These are phyloP conservation scores for Anguilla megastoma DNA, from an alignment of 2,797 vertebrate species.

Conservation along the genomic window DNA sequence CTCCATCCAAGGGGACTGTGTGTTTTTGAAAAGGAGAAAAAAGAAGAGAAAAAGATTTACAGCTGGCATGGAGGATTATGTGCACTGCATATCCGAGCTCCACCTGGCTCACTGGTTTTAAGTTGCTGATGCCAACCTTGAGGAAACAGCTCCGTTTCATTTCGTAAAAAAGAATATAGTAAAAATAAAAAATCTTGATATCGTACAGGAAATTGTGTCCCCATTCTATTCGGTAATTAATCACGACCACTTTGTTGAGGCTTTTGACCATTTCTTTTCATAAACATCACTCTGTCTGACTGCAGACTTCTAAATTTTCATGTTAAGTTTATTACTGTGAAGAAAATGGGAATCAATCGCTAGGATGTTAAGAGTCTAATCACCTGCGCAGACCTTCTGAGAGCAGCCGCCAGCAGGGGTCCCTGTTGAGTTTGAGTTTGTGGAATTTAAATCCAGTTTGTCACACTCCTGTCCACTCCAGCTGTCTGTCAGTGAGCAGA, in stretches of 20 bases:
- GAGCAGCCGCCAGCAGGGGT: neutral
- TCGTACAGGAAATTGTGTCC: neutral
- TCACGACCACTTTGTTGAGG: neutral
- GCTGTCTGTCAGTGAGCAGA: neutral
- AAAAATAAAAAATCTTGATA: neutral
- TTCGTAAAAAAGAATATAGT: neutral
- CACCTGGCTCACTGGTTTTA: neutral
- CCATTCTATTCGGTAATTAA: neutral
- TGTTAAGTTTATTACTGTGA: neutral
- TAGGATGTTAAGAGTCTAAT: neutral
- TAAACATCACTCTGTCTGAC: neutral
- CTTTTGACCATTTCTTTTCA: neutral
- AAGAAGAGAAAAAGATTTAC: neutral
- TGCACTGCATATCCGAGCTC: neutral
- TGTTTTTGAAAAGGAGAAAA: neutral
- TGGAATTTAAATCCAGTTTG: neutral
- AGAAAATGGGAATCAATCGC: neutral
- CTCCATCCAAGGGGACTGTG: neutral
- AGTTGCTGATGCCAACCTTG: neutral
- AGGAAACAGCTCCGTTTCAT: neutral
- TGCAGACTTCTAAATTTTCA: neutral
- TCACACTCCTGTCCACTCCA: neutral
- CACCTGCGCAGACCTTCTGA: neutral
- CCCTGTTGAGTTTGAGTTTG: slow-evolving; percentile 3
- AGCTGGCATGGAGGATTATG: neutral